phyloP scores from a whole-genome alignment of 1,140 invertebrate species.

The Heliconius himera region DNA sequence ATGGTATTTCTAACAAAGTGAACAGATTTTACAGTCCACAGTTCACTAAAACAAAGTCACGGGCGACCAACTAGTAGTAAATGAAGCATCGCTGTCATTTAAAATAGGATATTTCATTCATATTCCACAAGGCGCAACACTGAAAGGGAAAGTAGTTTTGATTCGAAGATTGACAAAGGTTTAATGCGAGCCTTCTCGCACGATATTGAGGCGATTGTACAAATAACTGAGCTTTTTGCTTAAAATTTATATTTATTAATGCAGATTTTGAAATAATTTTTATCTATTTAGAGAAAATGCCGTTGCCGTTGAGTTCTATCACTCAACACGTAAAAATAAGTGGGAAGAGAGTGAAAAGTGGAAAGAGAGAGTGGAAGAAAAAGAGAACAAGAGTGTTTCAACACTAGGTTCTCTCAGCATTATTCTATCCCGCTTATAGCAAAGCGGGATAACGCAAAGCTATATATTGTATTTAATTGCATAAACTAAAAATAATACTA shows the following conservation, averaged over 20 bases:
- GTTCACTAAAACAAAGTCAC: not conserved
- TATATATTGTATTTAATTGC: no score
- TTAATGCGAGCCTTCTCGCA: not conserved
- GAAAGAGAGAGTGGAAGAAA: no score
- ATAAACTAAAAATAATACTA: no score
- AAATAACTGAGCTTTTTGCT: not conserved
- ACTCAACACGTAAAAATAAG: no score
- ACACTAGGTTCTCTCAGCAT: no score
- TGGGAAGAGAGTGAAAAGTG: no score
- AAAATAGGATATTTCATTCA: not conserved
- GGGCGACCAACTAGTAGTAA: no score
- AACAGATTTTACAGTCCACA: not conserved
- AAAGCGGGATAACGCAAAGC: no score
- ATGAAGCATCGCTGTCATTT: not conserved
- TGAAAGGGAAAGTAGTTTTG: constrained; percentile 2
- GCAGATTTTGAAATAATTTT: not conserved
- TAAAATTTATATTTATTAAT: not conserved
- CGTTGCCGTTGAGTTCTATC: no score
- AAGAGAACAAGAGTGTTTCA: no score
- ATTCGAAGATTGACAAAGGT: constrained; percentile 11
- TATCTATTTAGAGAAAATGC: not conserved
- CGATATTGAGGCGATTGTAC: constrained; percentile 2
- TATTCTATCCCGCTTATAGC: no score
- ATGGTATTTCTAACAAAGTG: no score
- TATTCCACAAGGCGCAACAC: not conserved